Evolutionary conservation across 2,113 vertebrate genomes (phyloP).

Genomic region (Diadophis punctatus): DNA sequence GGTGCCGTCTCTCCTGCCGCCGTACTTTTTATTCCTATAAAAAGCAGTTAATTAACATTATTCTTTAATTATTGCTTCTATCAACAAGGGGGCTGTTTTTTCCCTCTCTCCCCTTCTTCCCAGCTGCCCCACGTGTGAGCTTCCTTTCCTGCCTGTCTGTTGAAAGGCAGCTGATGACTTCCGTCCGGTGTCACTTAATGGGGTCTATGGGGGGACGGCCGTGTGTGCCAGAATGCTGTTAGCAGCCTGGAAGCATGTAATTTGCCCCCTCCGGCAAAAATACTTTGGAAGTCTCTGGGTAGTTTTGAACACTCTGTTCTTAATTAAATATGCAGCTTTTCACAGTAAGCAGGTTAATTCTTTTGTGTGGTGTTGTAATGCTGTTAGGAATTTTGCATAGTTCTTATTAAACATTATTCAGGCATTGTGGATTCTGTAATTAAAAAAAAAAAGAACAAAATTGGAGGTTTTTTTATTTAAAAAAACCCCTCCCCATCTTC

Average conservation of each 20-base stretch:
- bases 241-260: conserved; percentile 87
- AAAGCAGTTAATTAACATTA: conserved; percentile 84
- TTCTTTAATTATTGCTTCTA: conserved; percentile 87
- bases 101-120: conserved; percentile 30
- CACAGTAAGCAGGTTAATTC: conserved; percentile 89
- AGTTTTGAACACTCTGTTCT: conserved; percentile 89
- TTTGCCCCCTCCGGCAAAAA: conserved; percentile 85
- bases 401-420: conserved; percentile 84
- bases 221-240: conserved; percentile 75
- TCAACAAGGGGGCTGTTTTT: conserved; percentile 70
- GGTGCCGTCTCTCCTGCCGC: conserved; percentile 60
- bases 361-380: conserved; percentile 87
- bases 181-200: conserved; percentile 85
- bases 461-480: conserved; percentile 56
- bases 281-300: conserved; percentile 83
- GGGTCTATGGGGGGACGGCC: conserved; percentile 85
- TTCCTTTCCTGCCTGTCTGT: conserved; percentile 71
- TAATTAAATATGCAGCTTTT: conserved; percentile 98
- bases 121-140: conserved; percentile 71
- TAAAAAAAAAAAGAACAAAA: conserved; percentile 89
- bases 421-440: conserved; percentile 86
- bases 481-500: background rate
- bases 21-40: conserved; percentile 66
- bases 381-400: conserved; percentile 78
- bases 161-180: conserved; percentile 86